A percentile compares a stretch with the other conserved stretches of the same genome.
phyloP scores from a whole-genome alignment of 1,140 invertebrate species.

The Drosophila santomea region DNA sequence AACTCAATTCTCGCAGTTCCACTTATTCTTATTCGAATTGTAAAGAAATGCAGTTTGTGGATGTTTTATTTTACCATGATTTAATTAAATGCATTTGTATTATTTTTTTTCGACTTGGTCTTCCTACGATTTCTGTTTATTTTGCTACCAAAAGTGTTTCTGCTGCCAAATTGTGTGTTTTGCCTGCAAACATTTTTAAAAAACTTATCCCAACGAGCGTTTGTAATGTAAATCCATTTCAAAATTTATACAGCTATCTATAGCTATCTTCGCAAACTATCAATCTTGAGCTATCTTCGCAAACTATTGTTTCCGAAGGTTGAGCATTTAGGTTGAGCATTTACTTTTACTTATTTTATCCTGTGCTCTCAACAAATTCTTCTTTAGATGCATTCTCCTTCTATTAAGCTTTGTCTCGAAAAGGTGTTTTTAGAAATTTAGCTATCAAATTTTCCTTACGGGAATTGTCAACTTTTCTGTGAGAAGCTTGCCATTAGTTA shows the following conservation, averaged over 20 bases:
- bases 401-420: too few species aligned
- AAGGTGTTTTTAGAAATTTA: neutral
- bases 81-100: too few species aligned
- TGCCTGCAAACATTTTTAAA: constrained; percentile 13
- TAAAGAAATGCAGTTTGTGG: neutral
- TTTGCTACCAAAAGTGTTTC: constrained; percentile 11
- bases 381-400: too few species aligned
- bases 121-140: neutral
- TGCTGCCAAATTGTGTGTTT: neutral
- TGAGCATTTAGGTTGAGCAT: too few species aligned
- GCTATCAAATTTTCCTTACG: constrained; percentile 1
- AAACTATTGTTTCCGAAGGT: neutral
- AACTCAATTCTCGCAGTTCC: too few species aligned
- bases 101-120: neutral
- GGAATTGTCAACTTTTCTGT: neutral
- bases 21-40: too few species aligned
- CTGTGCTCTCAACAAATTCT: too few species aligned
- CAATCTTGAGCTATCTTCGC: neutral
- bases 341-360: too few species aligned
- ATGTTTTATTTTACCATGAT: too few species aligned
- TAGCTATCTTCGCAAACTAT: too few species aligned
- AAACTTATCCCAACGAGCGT: constrained; percentile 12
- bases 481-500: constrained; percentile 18
- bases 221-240: constrained; percentile 16
- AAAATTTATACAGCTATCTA: constrained; percentile 8